Conservation (phyloP, 2,797 vertebrate genomes). For the Acrocephalus scirpaceus region DNA sequence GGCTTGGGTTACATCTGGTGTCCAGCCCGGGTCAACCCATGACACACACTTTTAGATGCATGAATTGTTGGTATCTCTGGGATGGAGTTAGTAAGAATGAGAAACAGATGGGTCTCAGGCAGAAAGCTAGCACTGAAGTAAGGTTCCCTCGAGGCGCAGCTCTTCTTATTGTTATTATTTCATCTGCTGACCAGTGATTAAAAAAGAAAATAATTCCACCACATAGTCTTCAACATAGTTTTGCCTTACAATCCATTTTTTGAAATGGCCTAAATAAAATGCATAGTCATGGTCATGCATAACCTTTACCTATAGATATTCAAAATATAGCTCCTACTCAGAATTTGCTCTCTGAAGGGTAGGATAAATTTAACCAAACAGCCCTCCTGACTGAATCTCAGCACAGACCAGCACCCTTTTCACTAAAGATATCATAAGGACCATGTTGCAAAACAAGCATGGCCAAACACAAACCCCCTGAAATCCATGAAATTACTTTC, state of each 20-base stretch:
- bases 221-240: neutral
- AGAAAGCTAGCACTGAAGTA: neutral
- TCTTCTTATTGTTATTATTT: neutral
- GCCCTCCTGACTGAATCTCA: neutral
- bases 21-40: neutral
- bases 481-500: slow-evolving; percentile 34
- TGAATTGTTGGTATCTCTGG: fast-evolving
- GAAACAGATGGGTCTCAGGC: neutral
- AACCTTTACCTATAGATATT: neutral
- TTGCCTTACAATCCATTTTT: neutral
- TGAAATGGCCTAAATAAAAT: slow-evolving; percentile 17
- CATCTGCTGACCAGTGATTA: neutral
- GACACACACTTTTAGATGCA: neutral
- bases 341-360: neutral
- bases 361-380: slow-evolving; percentile 1
- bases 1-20: neutral
- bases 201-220: neutral
- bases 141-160: neutral
- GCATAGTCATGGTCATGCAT: neutral
- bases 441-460: neutral
- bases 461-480: neutral
- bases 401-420: neutral
- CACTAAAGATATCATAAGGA: neutral
- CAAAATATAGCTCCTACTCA: neutral
- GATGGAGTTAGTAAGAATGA: neutral